A percentile compares a stretch with the other conserved stretches of the same genome.
phyloP scores from a whole-genome alignment of 2,113 vertebrate species.

The Coptodon rendalli region DNA sequence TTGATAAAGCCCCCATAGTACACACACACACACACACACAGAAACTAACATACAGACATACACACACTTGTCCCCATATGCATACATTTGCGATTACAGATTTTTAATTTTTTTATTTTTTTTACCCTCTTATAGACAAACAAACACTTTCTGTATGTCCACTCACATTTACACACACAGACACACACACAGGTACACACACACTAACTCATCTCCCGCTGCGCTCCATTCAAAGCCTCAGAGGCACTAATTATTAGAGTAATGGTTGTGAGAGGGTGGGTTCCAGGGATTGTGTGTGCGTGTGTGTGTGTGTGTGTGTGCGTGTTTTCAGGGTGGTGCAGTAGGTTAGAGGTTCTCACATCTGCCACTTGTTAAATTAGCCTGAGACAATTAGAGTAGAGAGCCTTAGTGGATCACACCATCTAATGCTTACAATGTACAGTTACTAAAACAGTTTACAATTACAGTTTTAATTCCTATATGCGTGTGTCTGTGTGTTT shows the following conservation, averaged over 20 bases:
- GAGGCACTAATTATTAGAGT: slow-evolving; percentile 79
- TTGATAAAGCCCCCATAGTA: slow-evolving; percentile 59
- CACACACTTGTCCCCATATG: background rate
- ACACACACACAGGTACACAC: background rate
- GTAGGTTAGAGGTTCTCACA: slow-evolving; percentile 59
- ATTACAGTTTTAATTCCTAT: background rate
- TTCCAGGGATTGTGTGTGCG: slow-evolving; percentile 35
- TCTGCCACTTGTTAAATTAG: slow-evolving; percentile 76
- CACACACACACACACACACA: background rate
- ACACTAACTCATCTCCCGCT: slow-evolving; percentile 43
- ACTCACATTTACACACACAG: slow-evolving; percentile 2
- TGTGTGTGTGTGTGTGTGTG: background rate
- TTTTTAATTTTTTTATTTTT: background rate
- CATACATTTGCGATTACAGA: slow-evolving; percentile 24
- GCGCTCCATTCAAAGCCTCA: slow-evolving; percentile 70
- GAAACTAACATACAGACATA: background rate
- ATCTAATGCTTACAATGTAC: background rate
- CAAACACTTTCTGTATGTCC: slow-evolving; percentile 10
- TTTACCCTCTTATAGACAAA: background rate
- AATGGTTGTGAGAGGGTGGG: slow-evolving; percentile 67
- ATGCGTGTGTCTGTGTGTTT: slow-evolving; percentile 8
- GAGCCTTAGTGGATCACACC: slow-evolving; percentile 20
- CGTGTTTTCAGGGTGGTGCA: background rate
- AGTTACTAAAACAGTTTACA: slow-evolving; percentile 25
- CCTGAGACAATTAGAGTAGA: slow-evolving; percentile 54